Conservation (phyloP, 2,888 invertebrate genomes). For the Phoenoteleia sp. region DNA sequence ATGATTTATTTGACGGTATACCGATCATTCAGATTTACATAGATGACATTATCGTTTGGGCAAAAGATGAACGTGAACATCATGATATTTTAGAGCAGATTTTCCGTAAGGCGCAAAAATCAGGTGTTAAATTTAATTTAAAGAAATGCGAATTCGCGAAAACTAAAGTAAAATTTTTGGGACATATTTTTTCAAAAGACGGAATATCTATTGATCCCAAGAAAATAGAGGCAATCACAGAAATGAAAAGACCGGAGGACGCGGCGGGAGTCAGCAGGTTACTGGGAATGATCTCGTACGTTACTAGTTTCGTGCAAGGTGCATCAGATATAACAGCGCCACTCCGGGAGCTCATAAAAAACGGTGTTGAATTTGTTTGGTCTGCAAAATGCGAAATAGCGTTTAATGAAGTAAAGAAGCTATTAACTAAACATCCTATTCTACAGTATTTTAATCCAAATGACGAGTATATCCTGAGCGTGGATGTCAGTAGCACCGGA, state of each 20-base stretch:
- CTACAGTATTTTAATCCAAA: slow-evolving; percentile 9
- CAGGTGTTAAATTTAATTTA: not conserved
- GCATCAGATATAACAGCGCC: not conserved
- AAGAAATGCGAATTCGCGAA: not conserved
- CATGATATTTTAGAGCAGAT: slow-evolving; percentile 38
- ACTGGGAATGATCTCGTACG: not conserved
- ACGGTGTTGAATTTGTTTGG: not conserved
- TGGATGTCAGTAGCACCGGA: slow-evolving; percentile 73
- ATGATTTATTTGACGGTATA: no score
- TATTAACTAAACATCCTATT: not conserved
- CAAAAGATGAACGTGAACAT: slow-evolving; percentile 49
- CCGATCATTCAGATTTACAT: no score
- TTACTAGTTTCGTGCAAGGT: not conserved
- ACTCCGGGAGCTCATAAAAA: slow-evolving; percentile 8
- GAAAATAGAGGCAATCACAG: slow-evolving; percentile 12
- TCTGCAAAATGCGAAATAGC: not conserved
- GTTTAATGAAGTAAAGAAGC: not conserved
- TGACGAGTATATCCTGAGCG: slow-evolving; percentile 60
- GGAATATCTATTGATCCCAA: slow-evolving; percentile 10
- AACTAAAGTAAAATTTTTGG: not conserved
- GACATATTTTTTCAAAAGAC: not conserved
- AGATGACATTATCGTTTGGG: slow-evolving; percentile 69
- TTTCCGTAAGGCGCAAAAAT: not conserved
- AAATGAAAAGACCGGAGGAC: slow-evolving; percentile 21
- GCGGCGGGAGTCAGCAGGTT: not conserved